Percentiles rank a stretch among this genome's conserved stretches.
These are phyloP conservation scores for Zygogramma bicolorata DNA, from an alignment of 2,888 invertebrate genomes.

Conservation along the genomic window DNA sequence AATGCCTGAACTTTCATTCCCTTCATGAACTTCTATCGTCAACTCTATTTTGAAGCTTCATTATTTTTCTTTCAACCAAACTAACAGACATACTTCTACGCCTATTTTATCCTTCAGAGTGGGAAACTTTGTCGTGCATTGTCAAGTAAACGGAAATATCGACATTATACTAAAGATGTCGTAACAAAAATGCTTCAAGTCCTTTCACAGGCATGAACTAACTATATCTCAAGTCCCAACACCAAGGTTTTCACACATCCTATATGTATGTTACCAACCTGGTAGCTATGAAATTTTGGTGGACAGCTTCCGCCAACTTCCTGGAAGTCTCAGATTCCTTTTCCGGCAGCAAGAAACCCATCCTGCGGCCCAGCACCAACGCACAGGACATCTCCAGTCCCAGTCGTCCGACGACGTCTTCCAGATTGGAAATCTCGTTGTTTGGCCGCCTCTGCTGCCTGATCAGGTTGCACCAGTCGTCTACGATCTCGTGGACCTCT, in stretches of 20 bases:
- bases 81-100: too few relatives aligned
- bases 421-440: slow-evolving; percentile 73
- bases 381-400: slow-evolving; percentile 86
- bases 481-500: slow-evolving; percentile 79
- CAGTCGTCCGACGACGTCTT: slow-evolving; percentile 81
- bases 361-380: slow-evolving; percentile 81
- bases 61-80: too few relatives aligned
- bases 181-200: too few relatives aligned
- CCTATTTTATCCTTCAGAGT: too few relatives aligned
- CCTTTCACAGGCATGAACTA: too few relatives aligned
- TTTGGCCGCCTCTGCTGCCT: slow-evolving; percentile 68
- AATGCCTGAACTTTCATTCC: too few relatives aligned
- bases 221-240: too few relatives aligned
- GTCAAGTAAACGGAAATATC: too few relatives aligned
- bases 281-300: slow-evolving; percentile 78
- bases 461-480: slow-evolving; percentile 81
- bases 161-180: too few relatives aligned
- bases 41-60: too few relatives aligned
- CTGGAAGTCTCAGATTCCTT: slow-evolving; percentile 69
- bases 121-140: too few relatives aligned
- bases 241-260: background rate
- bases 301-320: slow-evolving; percentile 79
- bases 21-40: too few relatives aligned
- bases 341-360: slow-evolving; percentile 75
- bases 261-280: slow-evolving; percentile 7